Evolutionary conservation across 2,113 vertebrate species (phyloP).

Genomic region (Mormoops blainvillei): DNA sequence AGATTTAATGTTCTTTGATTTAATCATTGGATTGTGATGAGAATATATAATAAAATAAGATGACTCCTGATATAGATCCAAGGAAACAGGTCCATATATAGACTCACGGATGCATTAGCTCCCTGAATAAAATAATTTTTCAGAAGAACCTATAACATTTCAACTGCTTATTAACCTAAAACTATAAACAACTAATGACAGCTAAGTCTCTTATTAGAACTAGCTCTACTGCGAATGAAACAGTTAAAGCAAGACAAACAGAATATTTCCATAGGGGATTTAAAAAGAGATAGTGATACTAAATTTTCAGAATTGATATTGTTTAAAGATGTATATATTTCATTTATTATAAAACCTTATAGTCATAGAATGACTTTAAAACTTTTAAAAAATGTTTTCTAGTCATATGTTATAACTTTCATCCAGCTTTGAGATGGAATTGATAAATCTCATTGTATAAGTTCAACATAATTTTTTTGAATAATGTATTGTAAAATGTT

Average conservation of each 20-base stretch:
- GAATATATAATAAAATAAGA: not conserved
- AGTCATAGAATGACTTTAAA: not conserved
- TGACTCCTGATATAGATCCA: not conserved
- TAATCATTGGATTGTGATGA: not conserved
- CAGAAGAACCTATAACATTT: not conserved
- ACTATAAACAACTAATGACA: not conserved
- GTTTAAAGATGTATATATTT: not conserved
- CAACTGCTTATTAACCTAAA: not conserved
- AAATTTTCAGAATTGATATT: not conserved
- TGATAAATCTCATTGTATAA: not conserved
- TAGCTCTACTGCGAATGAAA: not conserved
- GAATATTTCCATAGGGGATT: not conserved
- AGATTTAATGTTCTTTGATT: not conserved
- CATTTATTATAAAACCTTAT: not conserved
- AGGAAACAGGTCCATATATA: not conserved
- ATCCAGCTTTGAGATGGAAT: not conserved
- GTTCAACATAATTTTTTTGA: not conserved
- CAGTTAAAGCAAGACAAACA: not conserved
- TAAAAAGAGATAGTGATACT: not conserved
- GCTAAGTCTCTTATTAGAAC: not conserved
- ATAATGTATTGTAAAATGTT: not conserved
- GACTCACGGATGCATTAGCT: not conserved
- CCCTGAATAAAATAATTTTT: not conserved
- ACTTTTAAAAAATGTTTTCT: not conserved
- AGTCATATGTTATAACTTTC: not conserved